A percentile compares a stretch with the other conserved stretches of the same genome.
These are phyloP conservation scores for Acronicta alni DNA, from an alignment of 2,888 invertebrate genomes.

Conservation along the genomic window DNA sequence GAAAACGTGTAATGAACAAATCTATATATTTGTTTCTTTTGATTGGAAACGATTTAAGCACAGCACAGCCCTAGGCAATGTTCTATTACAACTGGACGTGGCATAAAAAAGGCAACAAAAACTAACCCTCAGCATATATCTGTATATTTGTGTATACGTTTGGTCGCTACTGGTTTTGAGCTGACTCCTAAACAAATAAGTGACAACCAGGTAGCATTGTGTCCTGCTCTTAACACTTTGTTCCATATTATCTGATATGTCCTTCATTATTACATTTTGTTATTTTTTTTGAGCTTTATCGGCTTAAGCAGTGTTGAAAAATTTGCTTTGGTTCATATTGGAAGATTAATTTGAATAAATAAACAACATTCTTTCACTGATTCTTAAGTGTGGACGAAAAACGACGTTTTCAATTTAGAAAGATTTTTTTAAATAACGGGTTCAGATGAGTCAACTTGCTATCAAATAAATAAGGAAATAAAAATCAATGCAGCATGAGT, in stretches of 20 bases:
- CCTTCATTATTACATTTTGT: slow-evolving; percentile 61
- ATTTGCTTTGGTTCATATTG: slow-evolving; percentile 11
- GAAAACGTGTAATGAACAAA: background rate
- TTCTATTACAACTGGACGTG: slow-evolving; percentile 81
- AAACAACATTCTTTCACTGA: background rate
- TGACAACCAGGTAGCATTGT: slow-evolving; percentile 86
- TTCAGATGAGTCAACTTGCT: background rate
- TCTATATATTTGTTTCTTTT: background rate
- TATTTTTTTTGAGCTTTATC: slow-evolving; percentile 29
- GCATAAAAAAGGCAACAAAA: slow-evolving; percentile 84
- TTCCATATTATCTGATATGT: slow-evolving; percentile 86
- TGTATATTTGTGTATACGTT: slow-evolving; percentile 76
- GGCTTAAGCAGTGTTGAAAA: slow-evolving; percentile 24
- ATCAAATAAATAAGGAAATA: slow-evolving; percentile 3
- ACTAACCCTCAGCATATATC: slow-evolving; percentile 73
- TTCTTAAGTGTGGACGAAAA: background rate
- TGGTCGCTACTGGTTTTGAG: slow-evolving; percentile 87
- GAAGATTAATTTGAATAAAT: background rate
- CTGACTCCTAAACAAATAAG: slow-evolving; percentile 87
- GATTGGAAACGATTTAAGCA: slow-evolving; percentile 1
- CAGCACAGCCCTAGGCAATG: slow-evolving; percentile 71
- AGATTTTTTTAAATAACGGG: no score
- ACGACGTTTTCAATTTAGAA: background rate
- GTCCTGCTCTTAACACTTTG: slow-evolving; percentile 80
- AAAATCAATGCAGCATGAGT: slow-evolving; percentile 2